Evolutionary conservation across 2,113 vertebrate species (phyloP).

Genomic region (Cinclus mexicanus): DNA sequence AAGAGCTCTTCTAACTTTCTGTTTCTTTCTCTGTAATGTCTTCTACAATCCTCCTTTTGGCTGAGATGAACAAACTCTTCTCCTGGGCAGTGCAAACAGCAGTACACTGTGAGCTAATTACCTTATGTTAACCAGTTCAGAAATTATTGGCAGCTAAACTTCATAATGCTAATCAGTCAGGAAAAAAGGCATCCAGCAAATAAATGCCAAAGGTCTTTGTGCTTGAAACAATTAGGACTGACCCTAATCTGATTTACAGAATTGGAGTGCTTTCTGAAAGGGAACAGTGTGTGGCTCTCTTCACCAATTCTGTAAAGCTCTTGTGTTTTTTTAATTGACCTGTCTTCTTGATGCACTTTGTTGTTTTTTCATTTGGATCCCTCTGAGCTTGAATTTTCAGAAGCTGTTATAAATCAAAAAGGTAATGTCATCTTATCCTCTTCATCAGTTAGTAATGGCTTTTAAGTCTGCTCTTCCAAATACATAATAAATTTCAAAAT

Average conservation of each 20-base stretch:
- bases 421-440: not conserved
- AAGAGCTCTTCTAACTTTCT: not conserved
- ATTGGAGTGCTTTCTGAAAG: conserved; percentile 35
- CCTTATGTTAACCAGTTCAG: conserved; percentile 41
- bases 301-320: not conserved
- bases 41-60: not conserved
- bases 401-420: conserved; percentile 1
- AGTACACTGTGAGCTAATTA: conserved; percentile 49
- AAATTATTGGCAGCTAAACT: conserved; percentile 56
- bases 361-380: conserved; percentile 14
- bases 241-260: conserved; percentile 56
- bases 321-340: conserved; percentile 5
- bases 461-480: conserved; percentile 31
- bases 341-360: not conserved
- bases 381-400: conserved; percentile 3
- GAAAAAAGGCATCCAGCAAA: conserved; percentile 42
- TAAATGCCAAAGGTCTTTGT: conserved; percentile 57
- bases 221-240: conserved; percentile 62
- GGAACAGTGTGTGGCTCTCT: conserved; percentile 2
- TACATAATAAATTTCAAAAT: conserved; percentile 20
- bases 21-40: not conserved
- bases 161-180: conserved; percentile 61
- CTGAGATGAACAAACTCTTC: not conserved
- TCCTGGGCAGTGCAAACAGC: conserved; percentile 32
- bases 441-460: conserved; percentile 4